These are phyloP conservation scores for Heteromyza rotundicornis DNA, from an alignment of 2,888 invertebrate species.

Conservation along the genomic window DNA sequence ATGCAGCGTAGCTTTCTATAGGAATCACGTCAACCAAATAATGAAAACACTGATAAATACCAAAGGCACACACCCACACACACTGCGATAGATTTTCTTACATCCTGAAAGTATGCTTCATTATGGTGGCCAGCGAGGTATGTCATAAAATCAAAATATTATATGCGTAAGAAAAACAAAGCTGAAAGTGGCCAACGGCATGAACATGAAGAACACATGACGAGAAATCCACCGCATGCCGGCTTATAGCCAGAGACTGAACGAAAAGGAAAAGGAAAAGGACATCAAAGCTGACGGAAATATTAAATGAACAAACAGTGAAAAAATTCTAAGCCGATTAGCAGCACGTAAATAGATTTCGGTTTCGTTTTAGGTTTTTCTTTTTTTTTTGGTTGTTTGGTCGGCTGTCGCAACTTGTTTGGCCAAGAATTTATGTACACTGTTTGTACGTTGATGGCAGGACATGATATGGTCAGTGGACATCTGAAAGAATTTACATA, in stretches of 20 bases:
- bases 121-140: not conserved
- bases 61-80: not conserved
- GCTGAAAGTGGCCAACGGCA: not conserved
- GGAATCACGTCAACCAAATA: not conserved
- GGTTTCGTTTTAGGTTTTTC: no score
- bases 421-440: not conserved
- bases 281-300: slow-evolving; percentile 4
- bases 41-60: not conserved
- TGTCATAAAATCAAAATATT: no score
- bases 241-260: no score
- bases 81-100: not conserved
- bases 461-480: not conserved
- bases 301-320: not conserved
- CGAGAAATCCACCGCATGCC: not conserved
- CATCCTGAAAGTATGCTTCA: not conserved
- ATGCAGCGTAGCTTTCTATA: not conserved
- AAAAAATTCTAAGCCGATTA: slow-evolving; percentile 2
- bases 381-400: no score
- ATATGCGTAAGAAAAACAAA: not conserved
- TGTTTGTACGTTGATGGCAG: not conserved
- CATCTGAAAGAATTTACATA: not conserved
- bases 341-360: slow-evolving; percentile 25
- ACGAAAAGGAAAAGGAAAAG: not conserved
- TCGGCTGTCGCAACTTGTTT: no score
- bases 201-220: not conserved